Evolutionary conservation across 2,113 vertebrate species (phyloP).

Genomic region (Neogobius melanostomus): DNA sequence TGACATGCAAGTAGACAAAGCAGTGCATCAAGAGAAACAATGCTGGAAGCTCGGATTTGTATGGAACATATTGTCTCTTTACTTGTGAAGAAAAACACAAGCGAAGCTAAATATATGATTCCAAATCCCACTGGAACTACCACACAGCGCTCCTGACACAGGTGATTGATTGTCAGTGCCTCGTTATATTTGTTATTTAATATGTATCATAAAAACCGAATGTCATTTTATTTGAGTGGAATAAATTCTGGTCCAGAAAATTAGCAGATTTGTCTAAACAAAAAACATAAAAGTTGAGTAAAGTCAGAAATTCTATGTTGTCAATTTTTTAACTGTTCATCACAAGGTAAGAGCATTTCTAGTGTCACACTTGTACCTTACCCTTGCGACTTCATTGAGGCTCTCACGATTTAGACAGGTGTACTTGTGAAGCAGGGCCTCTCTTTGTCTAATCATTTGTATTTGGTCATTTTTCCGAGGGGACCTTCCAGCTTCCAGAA

Average conservation of each 20-base stretch:
- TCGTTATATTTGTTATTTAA: neutral
- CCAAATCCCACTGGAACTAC: neutral
- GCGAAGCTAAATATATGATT: neutral
- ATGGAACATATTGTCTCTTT: conserved; percentile 12
- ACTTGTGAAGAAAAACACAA: neutral
- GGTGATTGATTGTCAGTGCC: neutral
- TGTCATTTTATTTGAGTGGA: neutral
- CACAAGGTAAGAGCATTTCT: neutral
- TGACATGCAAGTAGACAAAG: conserved; percentile 11
- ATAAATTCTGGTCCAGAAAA: neutral
- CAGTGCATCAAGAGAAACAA: neutral
- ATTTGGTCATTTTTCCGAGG: conserved; percentile 41
- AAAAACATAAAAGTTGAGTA: too few relatives aligned
- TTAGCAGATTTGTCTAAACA: too few relatives aligned
- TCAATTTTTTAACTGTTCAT: too few relatives aligned
- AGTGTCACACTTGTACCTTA: conserved; percentile 52
- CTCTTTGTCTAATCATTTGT: conserved; percentile 55
- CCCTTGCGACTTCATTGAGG: conserved; percentile 78
- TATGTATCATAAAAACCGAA: neutral
- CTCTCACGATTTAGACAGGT: conserved; percentile 73
- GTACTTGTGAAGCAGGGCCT: conserved; percentile 69
- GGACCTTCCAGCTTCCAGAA: conserved; percentile 85
- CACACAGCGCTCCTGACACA: neutral
- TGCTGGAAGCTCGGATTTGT: conserved; percentile 38
- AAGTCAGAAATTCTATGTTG: too few relatives aligned